These are phyloP conservation scores for Gallirallus australis DNA, from an alignment of 2,797 vertebrate genomes.

Conservation along the genomic window DNA sequence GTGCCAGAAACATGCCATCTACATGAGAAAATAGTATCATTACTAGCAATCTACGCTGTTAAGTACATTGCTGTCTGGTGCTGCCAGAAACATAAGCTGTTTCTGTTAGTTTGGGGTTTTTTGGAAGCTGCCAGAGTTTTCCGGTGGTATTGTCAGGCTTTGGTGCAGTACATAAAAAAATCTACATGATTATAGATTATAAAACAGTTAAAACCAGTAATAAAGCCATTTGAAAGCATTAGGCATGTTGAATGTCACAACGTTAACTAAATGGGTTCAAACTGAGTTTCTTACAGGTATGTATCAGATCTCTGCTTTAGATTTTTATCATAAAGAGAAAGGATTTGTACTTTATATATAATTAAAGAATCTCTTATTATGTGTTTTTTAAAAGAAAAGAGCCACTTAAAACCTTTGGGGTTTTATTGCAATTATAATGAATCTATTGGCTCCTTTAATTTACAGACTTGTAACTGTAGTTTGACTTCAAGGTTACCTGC, in stretches of 20 bases:
- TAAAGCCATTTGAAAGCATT: constrained; percentile 3
- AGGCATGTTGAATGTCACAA: neutral
- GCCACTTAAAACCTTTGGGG: neutral
- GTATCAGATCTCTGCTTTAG: neutral
- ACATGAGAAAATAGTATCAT: constrained; percentile 72
- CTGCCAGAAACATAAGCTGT: constrained; percentile 64
- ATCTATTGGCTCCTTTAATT: constrained; percentile 20
- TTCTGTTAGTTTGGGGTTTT: constrained; percentile 50
- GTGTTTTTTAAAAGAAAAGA: neutral
- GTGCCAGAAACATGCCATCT: constrained; percentile 73
- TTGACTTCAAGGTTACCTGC: neutral
- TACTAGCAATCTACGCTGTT: constrained; percentile 53
- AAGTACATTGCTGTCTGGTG: constrained; percentile 49
- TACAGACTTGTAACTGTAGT: neutral
- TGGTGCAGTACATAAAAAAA: constrained; percentile 53
- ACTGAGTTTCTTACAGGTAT: neutral
- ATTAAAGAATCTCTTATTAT: neutral
- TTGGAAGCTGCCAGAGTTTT: constrained; percentile 42
- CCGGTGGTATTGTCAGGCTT: neutral
- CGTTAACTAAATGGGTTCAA: neutral
- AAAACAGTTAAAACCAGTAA: constrained; percentile 32
- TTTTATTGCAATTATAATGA: constrained; percentile 20
- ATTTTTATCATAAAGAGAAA: neutral
- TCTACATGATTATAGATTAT: constrained; percentile 6
- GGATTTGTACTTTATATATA: neutral